Evolutionary conservation across 2,113 vertebrate species (phyloP), one percentile per base, ranked within the genome.

Genomic region (Cyanocitta stelleri): DNA sequence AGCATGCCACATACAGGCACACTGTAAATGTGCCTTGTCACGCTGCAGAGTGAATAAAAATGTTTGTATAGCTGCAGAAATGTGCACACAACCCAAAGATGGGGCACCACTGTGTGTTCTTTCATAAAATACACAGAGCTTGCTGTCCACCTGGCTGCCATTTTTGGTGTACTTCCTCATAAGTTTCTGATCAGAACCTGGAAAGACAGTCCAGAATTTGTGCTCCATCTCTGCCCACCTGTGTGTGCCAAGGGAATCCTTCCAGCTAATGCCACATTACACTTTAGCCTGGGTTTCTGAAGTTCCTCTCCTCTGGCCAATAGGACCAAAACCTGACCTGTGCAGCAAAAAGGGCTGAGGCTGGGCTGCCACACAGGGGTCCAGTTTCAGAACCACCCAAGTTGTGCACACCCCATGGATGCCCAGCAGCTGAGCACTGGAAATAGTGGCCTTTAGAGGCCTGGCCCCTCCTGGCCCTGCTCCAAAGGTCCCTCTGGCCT

Each of bases 381-480:
- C 11, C 37, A 73, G 21, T 43, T 49, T 39, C 64, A 82, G 55
- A 64, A 9, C 5, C 35, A 37, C 9, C 24, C 0, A 0, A 9
- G 48, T 35, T 58, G 23, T 41, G 29, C 44, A 26, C 44, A 35
- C 23, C 24, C 9, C 2, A 7, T 48, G 41, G 32, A 3, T 76
- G 78, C 52, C 52, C 68, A 46, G 73, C 56, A 54, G 3, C 20
- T 44, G 24, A 49, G 35, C 52, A 12, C 39, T 3, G 0, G 23
- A 19, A 74, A 56, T 2, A 30, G 27, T 9, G 44, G 22, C 52
- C 35, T 87, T 11, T 6, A 9, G n/a, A n/a, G 32, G 26, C 35
- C 32, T 76, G 35, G 39, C 17, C 39, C 41, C n/a, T 49, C 35
- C 58, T 55, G 46, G 23, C 29, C 13, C 11, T 32, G 59, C 63